These are phyloP conservation scores for Phalanger gymnotis DNA, from an alignment of 2,797 vertebrate species.

Conservation along the genomic window DNA sequence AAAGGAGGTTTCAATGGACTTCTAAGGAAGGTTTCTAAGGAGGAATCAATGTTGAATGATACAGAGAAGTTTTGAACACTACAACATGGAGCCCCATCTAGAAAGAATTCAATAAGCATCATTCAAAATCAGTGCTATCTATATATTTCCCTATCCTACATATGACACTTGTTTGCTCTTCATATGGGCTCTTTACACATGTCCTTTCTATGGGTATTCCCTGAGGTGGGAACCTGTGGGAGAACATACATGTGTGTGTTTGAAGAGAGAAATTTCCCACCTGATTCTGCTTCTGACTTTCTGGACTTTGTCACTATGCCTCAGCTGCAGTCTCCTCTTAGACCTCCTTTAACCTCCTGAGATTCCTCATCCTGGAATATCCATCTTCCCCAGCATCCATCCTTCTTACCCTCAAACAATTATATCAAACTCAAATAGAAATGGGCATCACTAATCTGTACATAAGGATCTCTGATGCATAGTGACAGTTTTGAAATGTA, in stretches of 20 bases:
- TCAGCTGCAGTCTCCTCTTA: neutral
- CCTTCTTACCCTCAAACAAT: neutral
- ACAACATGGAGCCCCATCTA: neutral
- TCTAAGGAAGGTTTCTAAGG: neutral
- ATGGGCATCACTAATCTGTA: neutral
- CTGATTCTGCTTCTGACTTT: neutral
- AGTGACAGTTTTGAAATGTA: neutral
- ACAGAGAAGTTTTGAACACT: neutral
- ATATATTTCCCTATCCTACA: neutral
- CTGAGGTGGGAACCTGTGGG: neutral
- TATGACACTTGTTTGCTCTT: neutral
- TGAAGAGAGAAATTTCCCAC: neutral
- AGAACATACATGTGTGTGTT: neutral
- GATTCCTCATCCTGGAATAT: neutral
- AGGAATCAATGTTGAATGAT: neutral
- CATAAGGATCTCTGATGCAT: neutral
- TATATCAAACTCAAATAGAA: neutral
- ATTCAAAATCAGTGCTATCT: neutral
- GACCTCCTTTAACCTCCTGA: neutral
- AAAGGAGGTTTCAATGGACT: neutral
- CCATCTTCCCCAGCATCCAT: neutral
- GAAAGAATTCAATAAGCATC: slow-evolving; percentile 15
- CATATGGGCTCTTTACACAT: neutral
- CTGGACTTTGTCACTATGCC: neutral
- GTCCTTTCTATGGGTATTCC: neutral